phyloP scores from a whole-genome alignment of 2,113 vertebrate species.

The Tachycineta bicolor region DNA sequence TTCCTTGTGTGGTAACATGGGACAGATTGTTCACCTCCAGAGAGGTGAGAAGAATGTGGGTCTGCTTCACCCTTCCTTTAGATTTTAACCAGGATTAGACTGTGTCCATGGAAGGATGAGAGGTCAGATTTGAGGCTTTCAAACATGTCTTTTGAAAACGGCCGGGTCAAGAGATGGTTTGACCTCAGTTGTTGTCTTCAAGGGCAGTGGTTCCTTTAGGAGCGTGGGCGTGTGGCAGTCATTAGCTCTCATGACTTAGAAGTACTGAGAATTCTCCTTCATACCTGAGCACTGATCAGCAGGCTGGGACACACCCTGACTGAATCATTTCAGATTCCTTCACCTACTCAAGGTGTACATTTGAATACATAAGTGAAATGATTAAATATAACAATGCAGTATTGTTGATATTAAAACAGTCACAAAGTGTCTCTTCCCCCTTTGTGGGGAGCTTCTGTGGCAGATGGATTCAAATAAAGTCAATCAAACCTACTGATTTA shows the following conservation, averaged over 20 bases:
- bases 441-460: neutral
- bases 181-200: neutral
- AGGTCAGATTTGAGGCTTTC: neutral
- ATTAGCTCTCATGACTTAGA: neutral
- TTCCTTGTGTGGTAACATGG: neutral
- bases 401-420: neutral
- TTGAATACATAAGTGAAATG: neutral
- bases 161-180: neutral
- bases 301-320: constrained; percentile 11
- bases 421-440: neutral
- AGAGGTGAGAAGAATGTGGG: neutral
- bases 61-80: neutral
- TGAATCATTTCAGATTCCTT: neutral
- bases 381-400: neutral
- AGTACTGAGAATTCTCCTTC: neutral
- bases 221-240: neutral
- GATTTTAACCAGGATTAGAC: neutral
- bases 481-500: neutral
- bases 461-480: neutral
- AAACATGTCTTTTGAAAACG: neutral
- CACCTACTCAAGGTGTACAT: neutral
- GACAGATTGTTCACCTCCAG: neutral
- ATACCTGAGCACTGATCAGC: neutral
- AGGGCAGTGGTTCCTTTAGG: neutral
- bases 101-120: neutral